Evolutionary conservation across 2,888 invertebrate genomes (phyloP).

Genomic region (Scaptomyza polygonia): DNA sequence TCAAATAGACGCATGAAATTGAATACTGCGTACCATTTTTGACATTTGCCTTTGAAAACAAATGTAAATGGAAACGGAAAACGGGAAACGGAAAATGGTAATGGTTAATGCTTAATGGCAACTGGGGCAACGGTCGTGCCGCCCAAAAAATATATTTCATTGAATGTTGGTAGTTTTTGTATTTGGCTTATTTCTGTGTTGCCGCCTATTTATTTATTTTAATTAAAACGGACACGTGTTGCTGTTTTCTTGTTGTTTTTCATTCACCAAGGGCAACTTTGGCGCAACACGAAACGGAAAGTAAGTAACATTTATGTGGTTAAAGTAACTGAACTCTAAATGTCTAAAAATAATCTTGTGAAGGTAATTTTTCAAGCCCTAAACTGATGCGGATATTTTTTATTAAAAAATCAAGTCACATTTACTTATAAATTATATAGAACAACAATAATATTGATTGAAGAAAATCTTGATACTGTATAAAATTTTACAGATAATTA

Average conservation of each 20-base stretch:
- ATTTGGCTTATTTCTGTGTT: slow-evolving; percentile 56
- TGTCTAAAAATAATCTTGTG: background rate
- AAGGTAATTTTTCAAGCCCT: background rate
- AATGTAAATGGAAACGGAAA: slow-evolving; percentile 44
- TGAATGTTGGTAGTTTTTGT: slow-evolving; percentile 29
- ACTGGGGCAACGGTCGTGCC: slow-evolving; percentile 43
- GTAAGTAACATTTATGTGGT: slow-evolving; percentile 2
- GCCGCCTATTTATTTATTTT: slow-evolving; percentile 76
- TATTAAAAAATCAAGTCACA: background rate
- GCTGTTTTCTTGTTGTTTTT: slow-evolving; percentile 71
- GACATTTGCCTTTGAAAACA: slow-evolving; percentile 62
- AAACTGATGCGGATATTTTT: background rate
- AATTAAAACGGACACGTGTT: slow-evolving; percentile 77
- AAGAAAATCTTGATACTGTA: background rate
- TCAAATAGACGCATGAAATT: slow-evolving; percentile 77
- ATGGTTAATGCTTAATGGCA: slow-evolving; percentile 40
- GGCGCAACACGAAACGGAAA: slow-evolving; percentile 34
- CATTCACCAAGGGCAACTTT: slow-evolving; percentile 55
- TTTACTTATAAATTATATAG: background rate
- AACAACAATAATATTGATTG: background rate
- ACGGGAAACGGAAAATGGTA: slow-evolving; percentile 41
- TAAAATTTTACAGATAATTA: background rate
- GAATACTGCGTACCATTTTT: slow-evolving; percentile 68
- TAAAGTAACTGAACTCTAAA: slow-evolving; percentile 34
- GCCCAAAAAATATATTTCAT: slow-evolving; percentile 13